phyloP scores from a whole-genome alignment of 2,113 vertebrate species.

The Ancistrus triradiatus region DNA sequence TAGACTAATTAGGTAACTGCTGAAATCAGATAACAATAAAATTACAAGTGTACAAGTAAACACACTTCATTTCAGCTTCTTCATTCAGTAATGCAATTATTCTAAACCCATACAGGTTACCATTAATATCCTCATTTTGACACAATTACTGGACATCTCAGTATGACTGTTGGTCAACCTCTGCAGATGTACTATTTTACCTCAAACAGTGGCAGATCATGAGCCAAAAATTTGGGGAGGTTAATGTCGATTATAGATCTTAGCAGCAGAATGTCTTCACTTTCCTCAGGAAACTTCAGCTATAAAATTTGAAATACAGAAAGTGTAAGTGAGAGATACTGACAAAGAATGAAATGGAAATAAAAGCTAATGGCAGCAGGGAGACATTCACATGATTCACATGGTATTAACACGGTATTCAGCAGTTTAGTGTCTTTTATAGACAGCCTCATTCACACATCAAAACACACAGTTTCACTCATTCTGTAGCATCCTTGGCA shows the following conservation, averaged over 20 bases:
- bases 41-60: too few species aligned
- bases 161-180: too few species aligned
- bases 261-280: constrained; percentile 84
- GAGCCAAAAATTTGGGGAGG: constrained; percentile 85
- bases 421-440: constrained; percentile 22
- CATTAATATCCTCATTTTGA: too few species aligned
- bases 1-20: too few species aligned
- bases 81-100: too few species aligned
- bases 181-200: too few species aligned
- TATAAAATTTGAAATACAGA: constrained; percentile 56
- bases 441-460: constrained; percentile 33
- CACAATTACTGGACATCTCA: too few species aligned
- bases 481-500: constrained; percentile 32
- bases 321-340: constrained; percentile 9
- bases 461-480: constrained; percentile 27
- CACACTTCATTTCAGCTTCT: too few species aligned
- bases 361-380: neutral
- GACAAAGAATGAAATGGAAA: neutral
- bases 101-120: too few species aligned
- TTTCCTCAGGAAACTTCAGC: constrained; percentile 82
- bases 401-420: too few species aligned
- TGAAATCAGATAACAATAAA: too few species aligned
- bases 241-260: constrained; percentile 90
- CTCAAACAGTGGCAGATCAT: constrained; percentile 88
- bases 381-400: too few species aligned